Evolutionary conservation across 2,113 vertebrate species (phyloP), one percentile per base, ranked within the genome.

Genomic region (Hippocampus comes): DNA sequence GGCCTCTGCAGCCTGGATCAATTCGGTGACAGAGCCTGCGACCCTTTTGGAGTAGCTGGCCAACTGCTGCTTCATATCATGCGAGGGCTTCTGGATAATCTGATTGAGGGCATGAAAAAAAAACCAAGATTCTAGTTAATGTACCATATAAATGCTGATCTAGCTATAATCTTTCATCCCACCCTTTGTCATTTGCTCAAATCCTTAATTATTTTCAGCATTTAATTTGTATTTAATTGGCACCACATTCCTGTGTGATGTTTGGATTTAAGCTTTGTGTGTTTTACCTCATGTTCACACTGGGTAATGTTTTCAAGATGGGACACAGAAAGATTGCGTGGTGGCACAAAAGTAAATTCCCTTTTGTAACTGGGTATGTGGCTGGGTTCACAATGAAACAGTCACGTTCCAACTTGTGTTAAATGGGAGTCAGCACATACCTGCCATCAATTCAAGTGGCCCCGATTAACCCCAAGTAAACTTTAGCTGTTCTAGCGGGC

Each of bases 1-100:
- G 90, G 97, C 97, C 86, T 99, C 97, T 0, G 97, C 96, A 8
- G 97, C 96, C 88, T 99, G 97, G 90, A 99, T 99, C 84, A 98
- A 96, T 86, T 99, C 97, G 0, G 97, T 98, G 81, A 99, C 97
- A 0, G 95, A 98, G 60, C 95, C 95, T 0, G 97, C 97, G 80
- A 99, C 97, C 0, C 94, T 93, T 81, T 99, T 99, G 73, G 97
- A 99, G 88, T 93, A 96, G 59, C 60, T 86, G 0, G 97, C 91
- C 89, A 99, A 81, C 72, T 99, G 97, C 83, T 98, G 97, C 87
- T 99, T 99, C 86, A 97, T 83, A 49, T 99, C 96, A 0, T 95
- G 93, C 64, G 92, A 93, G 0, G 97, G 97, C 82, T 99, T 99
- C 84, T 98, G 96, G 79, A 99, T 93, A 78, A 97, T 94, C 97